Conservation (phyloP, 1,140 invertebrate species). For the Megalonaias nervosa region DNA sequence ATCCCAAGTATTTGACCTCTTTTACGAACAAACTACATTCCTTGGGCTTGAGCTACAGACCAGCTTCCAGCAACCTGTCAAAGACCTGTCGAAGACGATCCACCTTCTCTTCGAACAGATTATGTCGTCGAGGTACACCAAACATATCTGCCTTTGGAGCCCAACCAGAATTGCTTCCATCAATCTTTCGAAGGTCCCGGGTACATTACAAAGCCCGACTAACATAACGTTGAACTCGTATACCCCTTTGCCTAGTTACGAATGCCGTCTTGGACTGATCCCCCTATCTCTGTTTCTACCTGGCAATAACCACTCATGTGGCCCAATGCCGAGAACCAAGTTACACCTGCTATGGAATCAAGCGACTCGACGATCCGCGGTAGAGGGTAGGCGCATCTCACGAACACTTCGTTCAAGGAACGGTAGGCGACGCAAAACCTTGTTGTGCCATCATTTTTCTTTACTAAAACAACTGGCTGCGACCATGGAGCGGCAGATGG, state of each 20-base stretch:
- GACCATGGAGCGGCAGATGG: neutral
- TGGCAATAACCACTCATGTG: constrained; percentile 17
- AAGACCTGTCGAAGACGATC: neutral
- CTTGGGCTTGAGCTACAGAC: constrained; percentile 17
- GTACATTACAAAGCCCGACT: constrained; percentile 25
- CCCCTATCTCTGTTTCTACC: constrained; percentile 1
- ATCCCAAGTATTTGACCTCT: neutral
- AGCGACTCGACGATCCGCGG: neutral
- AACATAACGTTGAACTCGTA: constrained; percentile 20
- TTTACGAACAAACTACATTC: constrained; percentile 19
- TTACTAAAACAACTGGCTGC: neutral
- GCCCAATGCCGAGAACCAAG: constrained; percentile 12
- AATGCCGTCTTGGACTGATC: constrained; percentile 11
- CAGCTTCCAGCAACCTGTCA: neutral
- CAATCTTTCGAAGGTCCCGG: constrained; percentile 15
- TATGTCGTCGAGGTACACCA: too few relatives aligned
- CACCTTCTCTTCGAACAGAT: too few relatives aligned
- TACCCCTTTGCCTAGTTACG: constrained; percentile 2
- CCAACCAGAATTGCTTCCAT: constrained; percentile 12
- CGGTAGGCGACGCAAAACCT: too few relatives aligned
- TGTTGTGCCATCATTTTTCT: too few relatives aligned
- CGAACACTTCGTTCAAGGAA: neutral
- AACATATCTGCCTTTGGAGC: constrained; percentile 11
- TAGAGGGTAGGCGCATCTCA: neutral
- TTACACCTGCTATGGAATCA: neutral